phyloP scores from a whole-genome alignment of 2,113 vertebrate species.

The Dicerorhinus sumatrensis region DNA sequence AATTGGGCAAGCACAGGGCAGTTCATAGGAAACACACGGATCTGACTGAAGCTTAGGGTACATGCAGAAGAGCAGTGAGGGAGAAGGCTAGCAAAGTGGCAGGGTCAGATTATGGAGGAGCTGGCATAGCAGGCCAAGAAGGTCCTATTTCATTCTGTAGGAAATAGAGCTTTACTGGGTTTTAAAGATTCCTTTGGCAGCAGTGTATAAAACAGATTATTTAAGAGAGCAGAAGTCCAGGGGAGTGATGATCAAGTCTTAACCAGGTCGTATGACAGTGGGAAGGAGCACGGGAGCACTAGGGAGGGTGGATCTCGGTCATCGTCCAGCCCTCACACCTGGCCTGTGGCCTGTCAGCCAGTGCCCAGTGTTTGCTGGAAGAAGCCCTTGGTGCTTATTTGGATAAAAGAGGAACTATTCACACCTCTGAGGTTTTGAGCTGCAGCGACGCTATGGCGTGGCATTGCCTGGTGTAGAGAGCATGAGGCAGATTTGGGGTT shows the following conservation, averaged over 20 bases:
- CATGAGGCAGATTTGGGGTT: neutral
- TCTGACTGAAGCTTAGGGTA: neutral
- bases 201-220: neutral
- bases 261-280: neutral
- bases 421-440: neutral
- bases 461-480: neutral
- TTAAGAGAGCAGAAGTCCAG: neutral
- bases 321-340: too few relatives aligned
- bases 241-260: neutral
- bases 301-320: neutral
- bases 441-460: neutral
- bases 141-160: neutral
- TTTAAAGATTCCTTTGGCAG: neutral
- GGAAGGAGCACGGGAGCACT: neutral
- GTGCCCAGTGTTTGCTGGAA: neutral
- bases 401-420: neutral
- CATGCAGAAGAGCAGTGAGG: rapidly evolving
- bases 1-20: neutral
- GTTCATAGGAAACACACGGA: neutral
- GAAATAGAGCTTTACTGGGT: neutral
- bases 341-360: neutral
- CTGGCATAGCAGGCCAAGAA: neutral
- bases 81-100: neutral
- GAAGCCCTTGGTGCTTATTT: neutral
- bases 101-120: rapidly evolving